A percentile compares a stretch with the other conserved stretches of the same genome.
phyloP scores from a whole-genome alignment of 1,140 invertebrate genomes.

The Drosophila funebris region DNA sequence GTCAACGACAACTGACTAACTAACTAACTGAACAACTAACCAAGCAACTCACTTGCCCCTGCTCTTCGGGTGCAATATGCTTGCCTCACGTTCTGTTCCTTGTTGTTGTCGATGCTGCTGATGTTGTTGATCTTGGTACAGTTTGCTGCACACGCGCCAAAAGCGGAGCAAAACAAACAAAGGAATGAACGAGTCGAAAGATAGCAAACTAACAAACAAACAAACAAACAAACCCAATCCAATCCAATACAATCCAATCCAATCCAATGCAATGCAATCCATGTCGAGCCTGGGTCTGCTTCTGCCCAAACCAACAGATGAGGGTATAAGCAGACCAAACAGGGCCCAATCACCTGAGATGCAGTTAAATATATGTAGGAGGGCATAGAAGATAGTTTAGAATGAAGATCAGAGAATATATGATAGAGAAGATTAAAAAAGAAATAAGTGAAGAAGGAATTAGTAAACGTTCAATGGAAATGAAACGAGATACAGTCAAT shows the following conservation, averaged over 20 bases:
- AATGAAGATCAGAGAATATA: not conserved
- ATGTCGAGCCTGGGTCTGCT: not conserved
- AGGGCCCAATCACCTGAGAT: not conserved
- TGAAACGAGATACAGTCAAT: no score
- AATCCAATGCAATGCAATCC: not conserved
- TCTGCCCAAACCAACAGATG: not conserved
- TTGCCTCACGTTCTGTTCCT: not conserved
- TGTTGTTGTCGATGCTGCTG: constrained; percentile 10
- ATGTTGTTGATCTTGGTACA: constrained; percentile 62
- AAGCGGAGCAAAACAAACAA: constrained; percentile 58
- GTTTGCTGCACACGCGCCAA: constrained; percentile 71
- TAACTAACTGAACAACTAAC: constrained; percentile 14
- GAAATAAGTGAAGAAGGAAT: no score
- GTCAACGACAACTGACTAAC: constrained; percentile 27
- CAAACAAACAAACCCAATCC: constrained; percentile 24
- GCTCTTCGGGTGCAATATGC: constrained; percentile 39
- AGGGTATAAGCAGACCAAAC: not conserved
- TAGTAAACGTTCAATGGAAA: no score
- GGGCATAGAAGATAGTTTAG: not conserved
- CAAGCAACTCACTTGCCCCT: not conserved
- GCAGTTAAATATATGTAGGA: not conserved
- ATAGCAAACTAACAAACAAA: constrained; percentile 23
- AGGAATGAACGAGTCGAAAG: constrained; percentile 12
- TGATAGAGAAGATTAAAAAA: no score
- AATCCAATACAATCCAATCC: constrained; percentile 7